A percentile compares a stretch with the other conserved stretches of the same genome.
Conservation (phyloP, 1,140 invertebrate genomes). For the Trachelipus rathkii region DNA sequence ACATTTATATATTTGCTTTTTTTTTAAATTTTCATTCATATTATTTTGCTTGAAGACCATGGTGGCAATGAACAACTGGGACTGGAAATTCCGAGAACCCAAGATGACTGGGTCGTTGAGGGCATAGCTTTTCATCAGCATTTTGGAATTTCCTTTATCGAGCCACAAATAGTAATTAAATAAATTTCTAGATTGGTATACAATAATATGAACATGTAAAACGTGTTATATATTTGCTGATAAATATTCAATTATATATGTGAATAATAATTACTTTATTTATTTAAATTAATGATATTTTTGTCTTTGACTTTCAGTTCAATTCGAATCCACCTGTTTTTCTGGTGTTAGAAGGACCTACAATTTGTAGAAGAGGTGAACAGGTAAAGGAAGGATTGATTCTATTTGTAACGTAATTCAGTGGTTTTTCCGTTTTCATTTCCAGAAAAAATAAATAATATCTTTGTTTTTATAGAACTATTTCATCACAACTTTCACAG, state of each 20-base stretch:
- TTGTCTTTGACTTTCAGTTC: conserved; percentile 3
- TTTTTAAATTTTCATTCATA: background rate
- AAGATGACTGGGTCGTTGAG: background rate
- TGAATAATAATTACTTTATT: too few relatives aligned
- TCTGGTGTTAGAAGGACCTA: conserved; percentile 29
- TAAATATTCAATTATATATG: too few relatives aligned
- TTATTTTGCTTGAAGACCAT: background rate
- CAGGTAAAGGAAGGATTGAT: conserved; percentile 26
- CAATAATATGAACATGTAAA: too few relatives aligned
- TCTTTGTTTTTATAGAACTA: too few relatives aligned
- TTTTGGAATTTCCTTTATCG: background rate
- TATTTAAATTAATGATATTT: background rate
- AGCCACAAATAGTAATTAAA: background rate
- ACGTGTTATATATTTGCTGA: too few relatives aligned
- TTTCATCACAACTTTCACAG: too few relatives aligned
- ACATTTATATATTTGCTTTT: too few relatives aligned
- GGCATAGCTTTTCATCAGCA: background rate
- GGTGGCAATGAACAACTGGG: background rate
- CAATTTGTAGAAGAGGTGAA: conserved; percentile 37
- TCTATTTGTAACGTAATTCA: too few relatives aligned
- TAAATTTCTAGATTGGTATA: too few relatives aligned
- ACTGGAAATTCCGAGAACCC: background rate
- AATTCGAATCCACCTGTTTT: conserved; percentile 34
- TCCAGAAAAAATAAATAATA: too few relatives aligned
- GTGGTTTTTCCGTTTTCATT: too few relatives aligned